phyloP scores from a whole-genome alignment of 2,797 vertebrate species.

The Morelia viridis region DNA sequence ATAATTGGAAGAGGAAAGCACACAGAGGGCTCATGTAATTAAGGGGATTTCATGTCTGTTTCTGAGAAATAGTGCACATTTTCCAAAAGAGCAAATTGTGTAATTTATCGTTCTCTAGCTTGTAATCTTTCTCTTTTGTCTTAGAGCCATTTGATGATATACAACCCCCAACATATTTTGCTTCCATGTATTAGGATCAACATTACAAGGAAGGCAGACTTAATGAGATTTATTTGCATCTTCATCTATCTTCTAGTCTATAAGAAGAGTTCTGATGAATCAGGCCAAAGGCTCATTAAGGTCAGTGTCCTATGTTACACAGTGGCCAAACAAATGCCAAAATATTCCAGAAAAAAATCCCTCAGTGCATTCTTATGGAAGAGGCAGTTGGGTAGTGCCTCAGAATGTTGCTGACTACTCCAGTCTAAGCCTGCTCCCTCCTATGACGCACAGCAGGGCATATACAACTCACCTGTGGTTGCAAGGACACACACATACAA shows the following conservation, averaged over 20 bases:
- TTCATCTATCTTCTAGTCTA: background rate
- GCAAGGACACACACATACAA: background rate
- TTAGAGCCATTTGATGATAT: background rate
- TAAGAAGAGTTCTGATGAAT: background rate
- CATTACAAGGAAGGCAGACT: background rate
- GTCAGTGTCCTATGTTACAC: background rate
- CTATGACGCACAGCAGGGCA: background rate
- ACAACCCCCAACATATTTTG: background rate
- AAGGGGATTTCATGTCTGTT: background rate
- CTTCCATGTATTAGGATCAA: background rate
- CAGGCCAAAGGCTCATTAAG: background rate
- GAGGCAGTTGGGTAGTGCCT: background rate
- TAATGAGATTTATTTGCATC: background rate
- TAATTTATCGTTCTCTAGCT: background rate
- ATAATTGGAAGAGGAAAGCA: background rate
- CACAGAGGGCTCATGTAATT: background rate
- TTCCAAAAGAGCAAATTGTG: background rate
- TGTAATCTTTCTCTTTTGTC: background rate
- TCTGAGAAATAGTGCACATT: background rate
- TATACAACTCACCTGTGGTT: background rate
- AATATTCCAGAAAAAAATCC: background rate
- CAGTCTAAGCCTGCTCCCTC: background rate
- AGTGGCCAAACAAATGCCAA: background rate
- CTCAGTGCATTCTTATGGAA: background rate
- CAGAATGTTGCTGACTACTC: background rate